Evolutionary conservation across 37 sponge, comb jelly and placozoan genomes (phyloP).

Genomic region (Mnemiopsis leidyi): DNA sequence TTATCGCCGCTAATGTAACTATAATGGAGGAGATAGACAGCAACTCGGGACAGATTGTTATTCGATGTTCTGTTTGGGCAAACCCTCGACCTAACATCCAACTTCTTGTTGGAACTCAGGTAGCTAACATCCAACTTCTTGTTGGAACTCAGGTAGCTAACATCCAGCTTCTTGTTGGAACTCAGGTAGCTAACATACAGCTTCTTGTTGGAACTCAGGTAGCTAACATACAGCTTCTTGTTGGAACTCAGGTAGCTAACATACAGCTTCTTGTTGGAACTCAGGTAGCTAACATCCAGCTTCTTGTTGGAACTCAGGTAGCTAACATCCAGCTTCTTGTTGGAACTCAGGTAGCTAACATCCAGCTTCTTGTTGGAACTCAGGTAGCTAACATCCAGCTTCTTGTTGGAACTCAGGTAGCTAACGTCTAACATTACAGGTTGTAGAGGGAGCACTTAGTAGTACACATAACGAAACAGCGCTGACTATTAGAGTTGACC

Average conservation of each 20-base stretch:
- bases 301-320: neutral
- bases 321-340: neutral
- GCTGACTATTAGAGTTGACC: neutral
- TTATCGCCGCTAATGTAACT: slow-evolving; percentile 22
- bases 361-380: neutral
- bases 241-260: neutral
- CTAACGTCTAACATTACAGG: neutral
- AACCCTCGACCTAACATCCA: neutral
- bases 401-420: neutral
- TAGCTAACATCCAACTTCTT: neutral
- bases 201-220: neutral
- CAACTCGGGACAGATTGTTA: neutral
- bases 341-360: neutral
- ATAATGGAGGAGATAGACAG: neutral
- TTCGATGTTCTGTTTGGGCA: neutral
- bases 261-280: neutral
- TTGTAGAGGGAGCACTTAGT: neutral
- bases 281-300: neutral
- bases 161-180: neutral
- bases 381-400: neutral
- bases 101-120: neutral
- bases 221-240: neutral
- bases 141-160: neutral
- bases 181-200: neutral
- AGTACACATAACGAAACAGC: neutral